These are phyloP conservation scores for Rhabdomys pumilio DNA, from an alignment of 2,797 vertebrate species.

Conservation along the genomic window DNA sequence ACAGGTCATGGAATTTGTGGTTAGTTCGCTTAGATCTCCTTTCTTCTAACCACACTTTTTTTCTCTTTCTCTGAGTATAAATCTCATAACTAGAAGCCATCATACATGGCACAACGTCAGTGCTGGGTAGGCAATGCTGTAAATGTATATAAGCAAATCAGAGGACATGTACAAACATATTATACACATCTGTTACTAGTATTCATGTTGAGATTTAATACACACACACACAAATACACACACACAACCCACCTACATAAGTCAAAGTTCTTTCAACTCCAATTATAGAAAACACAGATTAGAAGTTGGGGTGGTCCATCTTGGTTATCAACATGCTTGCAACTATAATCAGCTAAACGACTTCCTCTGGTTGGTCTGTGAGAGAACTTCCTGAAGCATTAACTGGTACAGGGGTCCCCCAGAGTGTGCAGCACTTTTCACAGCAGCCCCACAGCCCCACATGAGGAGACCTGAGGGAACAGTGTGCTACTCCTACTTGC, in stretches of 20 bases:
- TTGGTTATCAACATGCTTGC: background rate
- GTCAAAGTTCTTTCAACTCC: background rate
- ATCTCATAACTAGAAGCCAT: background rate
- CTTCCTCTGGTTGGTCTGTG: background rate
- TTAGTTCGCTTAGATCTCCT: background rate
- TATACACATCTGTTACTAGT: background rate
- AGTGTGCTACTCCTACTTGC: background rate
- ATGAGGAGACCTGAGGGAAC: background rate
- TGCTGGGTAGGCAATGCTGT: background rate
- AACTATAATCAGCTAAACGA: background rate
- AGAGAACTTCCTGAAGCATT: background rate
- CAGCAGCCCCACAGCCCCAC: background rate
- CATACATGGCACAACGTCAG: background rate
- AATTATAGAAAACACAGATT: background rate
- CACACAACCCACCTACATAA: background rate
- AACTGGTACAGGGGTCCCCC: too few relatives aligned
- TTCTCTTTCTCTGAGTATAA: conserved; percentile 6
- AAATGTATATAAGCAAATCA: background rate
- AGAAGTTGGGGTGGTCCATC: background rate
- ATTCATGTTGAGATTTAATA: background rate
- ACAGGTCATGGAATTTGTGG: too few relatives aligned
- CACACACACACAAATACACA: too few relatives aligned
- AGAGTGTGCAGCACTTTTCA: background rate
- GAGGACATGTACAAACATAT: background rate
- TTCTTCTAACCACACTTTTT: conserved; percentile 2